Evolutionary conservation across 2,797 vertebrate genomes (phyloP).

Genomic region (Melanotaenia boesemani): DNA sequence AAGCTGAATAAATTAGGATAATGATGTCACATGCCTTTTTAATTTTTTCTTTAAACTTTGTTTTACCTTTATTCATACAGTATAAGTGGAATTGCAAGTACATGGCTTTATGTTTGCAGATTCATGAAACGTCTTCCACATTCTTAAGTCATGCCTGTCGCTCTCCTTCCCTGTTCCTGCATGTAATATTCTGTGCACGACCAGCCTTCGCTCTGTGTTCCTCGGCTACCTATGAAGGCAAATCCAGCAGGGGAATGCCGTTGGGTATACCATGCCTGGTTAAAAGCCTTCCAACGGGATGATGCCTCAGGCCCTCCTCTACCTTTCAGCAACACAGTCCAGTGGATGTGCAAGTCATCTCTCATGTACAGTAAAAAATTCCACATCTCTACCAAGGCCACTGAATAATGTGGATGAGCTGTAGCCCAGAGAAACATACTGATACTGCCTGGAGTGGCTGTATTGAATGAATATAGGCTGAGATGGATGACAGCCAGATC

Average conservation of each 20-base stretch:
- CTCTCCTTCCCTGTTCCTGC: conserved; percentile 9
- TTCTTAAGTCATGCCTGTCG: conserved; percentile 4
- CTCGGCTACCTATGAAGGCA: conserved; percentile 46
- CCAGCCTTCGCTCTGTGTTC: conserved; percentile 33
- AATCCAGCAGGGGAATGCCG: conserved; percentile 53
- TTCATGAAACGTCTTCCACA: conserved; percentile 16
- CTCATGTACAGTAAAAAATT: conserved; percentile 52
- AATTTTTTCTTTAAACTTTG: neutral
- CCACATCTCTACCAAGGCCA: conserved; percentile 60
- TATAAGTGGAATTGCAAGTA: neutral
- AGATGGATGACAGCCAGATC: conserved; percentile 42
- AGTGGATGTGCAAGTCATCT: conserved; percentile 56
- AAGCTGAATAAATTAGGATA: conserved; percentile 7
- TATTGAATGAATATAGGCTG: conserved; percentile 38
- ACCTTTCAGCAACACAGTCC: conserved; percentile 51
- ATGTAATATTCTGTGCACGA: conserved; percentile 20
- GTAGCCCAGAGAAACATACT: conserved; percentile 47
- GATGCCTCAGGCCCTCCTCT: conserved; percentile 56
- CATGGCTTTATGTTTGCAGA: conserved; percentile 2
- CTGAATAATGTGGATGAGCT: conserved; percentile 57
- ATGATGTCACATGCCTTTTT: neutral
- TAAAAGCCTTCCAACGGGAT: conserved; percentile 64
- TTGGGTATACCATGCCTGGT: conserved; percentile 36
- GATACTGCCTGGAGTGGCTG: conserved; percentile 34
- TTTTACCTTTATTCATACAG: neutral